phyloP scores from a whole-genome alignment of 2,888 invertebrate genomes.

The Sclerodermus sp. region DNA sequence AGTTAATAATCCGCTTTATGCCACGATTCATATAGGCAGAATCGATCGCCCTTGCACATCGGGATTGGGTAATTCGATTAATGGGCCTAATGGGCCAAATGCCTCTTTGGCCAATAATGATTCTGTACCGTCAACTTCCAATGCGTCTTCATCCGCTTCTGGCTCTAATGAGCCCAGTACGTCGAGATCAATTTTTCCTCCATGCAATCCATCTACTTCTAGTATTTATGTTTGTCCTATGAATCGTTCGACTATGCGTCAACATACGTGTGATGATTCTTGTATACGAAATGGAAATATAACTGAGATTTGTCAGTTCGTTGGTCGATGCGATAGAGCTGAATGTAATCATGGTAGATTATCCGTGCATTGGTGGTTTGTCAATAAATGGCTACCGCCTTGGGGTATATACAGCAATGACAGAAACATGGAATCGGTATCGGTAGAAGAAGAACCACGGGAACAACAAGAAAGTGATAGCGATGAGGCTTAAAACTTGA shows the following conservation, averaged over 20 bases:
- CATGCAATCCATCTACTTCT: constrained; percentile 21
- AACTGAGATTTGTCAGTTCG: constrained; percentile 39
- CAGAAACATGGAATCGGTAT: constrained; percentile 29
- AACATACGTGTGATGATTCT: constrained; percentile 57
- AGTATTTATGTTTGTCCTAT: constrained; percentile 53
- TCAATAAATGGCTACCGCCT: constrained; percentile 69
- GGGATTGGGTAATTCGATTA: constrained; percentile 24
- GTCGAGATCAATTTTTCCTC: constrained; percentile 20
- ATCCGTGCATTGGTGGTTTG: constrained; percentile 68
- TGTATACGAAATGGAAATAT: constrained; percentile 53
- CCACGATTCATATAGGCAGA: constrained; percentile 46
- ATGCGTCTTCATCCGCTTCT: constrained; percentile 20
- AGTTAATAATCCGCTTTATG: constrained; percentile 49
- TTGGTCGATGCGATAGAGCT: constrained; percentile 42
- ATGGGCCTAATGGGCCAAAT: constrained; percentile 16
- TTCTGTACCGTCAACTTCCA: constrained; percentile 54
- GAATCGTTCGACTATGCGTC: constrained; percentile 59
- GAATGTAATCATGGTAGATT: constrained; percentile 59
- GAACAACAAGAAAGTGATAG: constrained; percentile 47
- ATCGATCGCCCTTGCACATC: constrained; percentile 37
- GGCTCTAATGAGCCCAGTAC: constrained; percentile 26
- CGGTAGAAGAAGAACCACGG: constrained; percentile 35
- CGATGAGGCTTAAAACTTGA: constrained; percentile 42
- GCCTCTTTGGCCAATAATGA: constrained; percentile 29
- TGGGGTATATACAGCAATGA: constrained; percentile 33